These are phyloP conservation scores for Hypotaenidia philippensis DNA, from an alignment of 2,797 vertebrate genomes.

Conservation along the genomic window DNA sequence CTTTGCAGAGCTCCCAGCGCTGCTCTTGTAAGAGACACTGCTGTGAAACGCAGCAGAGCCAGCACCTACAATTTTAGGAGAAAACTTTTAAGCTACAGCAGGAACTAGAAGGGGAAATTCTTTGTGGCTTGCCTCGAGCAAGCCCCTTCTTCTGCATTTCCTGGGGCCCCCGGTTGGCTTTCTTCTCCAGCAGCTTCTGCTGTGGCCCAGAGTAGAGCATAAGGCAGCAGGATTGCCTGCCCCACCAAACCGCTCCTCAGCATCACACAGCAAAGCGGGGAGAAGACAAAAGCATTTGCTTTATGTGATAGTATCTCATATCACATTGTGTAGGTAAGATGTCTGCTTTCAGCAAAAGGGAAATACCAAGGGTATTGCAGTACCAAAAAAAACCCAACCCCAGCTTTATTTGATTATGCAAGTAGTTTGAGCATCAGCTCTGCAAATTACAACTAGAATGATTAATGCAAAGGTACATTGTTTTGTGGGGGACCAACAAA, in stretches of 20 bases:
- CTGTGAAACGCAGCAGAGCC: neutral
- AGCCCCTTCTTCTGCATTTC: slow-evolving; percentile 17
- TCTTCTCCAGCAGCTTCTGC: neutral
- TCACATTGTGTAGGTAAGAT: neutral
- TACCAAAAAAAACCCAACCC: neutral
- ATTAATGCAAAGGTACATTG: accelerated
- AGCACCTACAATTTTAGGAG: neutral
- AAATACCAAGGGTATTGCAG: neutral
- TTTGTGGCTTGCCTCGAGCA: neutral
- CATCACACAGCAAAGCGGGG: accelerated
- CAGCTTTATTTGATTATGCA: neutral
- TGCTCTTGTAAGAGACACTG: neutral
- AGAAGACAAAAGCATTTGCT: neutral
- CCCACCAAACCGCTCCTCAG: neutral
- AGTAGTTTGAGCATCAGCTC: neutral
- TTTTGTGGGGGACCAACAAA: neutral
- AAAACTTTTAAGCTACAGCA: neutral
- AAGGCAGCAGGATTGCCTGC: neutral
- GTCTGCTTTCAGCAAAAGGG: neutral
- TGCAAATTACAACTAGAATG: neutral
- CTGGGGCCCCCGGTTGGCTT: accelerated
- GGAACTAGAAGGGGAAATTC: slow-evolving; percentile 32
- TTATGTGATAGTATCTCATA: neutral
- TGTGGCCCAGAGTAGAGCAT: neutral
- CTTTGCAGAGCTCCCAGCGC: slow-evolving; percentile 6